A percentile compares a stretch with the other conserved stretches of the same genome.
Evolutionary conservation across 2,888 invertebrate species (phyloP).

Genomic region (Tipula confusa): DNA sequence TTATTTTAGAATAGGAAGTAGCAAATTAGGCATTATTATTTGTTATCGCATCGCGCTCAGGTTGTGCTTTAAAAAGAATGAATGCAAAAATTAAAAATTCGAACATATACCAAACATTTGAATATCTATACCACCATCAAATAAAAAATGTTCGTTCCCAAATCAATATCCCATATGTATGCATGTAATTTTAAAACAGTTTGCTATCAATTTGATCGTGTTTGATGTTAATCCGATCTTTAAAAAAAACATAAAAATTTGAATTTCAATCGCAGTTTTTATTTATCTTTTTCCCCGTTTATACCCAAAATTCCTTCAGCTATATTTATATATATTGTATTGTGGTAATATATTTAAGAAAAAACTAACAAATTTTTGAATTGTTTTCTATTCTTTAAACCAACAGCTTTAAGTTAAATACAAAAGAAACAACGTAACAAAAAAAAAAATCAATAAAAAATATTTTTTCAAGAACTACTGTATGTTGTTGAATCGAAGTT

Average conservation of each 20-base stretch:
- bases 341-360: not conserved
- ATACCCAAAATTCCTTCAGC: not conserved
- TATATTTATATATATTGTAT: not conserved
- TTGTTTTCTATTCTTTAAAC: not conserved
- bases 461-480: not conserved
- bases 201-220: not conserved
- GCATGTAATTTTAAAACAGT: conserved; percentile 1
- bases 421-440: not conserved
- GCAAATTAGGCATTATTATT: too few relatives aligned
- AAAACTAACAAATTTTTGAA: not conserved
- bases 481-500: not conserved
- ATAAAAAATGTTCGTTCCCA: conserved; percentile 4
- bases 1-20: too few relatives aligned
- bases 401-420: not conserved
- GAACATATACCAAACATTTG: too few relatives aligned
- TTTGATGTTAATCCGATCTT: conserved; percentile 3
- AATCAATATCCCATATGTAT: conserved; percentile 20
- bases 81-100: too few relatives aligned
- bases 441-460: not conserved
- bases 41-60: too few relatives aligned
- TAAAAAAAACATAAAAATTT: not conserved
- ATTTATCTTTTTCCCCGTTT: not conserved
- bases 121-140: not conserved
- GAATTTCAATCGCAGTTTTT: conserved; percentile 14
- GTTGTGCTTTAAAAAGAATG: too few relatives aligned